Evolutionary conservation across 1,140 invertebrate species (phyloP).

Genomic region (Zophobas atratus): DNA sequence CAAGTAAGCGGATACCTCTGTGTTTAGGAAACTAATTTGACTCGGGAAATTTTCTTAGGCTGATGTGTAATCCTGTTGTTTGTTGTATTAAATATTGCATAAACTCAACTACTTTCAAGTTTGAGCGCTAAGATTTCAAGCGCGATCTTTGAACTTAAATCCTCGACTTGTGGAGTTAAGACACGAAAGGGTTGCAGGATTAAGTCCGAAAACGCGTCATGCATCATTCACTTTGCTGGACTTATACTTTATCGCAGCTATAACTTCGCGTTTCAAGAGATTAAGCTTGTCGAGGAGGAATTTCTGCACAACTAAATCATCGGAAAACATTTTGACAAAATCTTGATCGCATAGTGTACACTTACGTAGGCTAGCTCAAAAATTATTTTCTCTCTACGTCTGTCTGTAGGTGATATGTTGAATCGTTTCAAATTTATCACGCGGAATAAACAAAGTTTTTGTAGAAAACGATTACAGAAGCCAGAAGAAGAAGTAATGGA

Average conservation of each 20-base stretch:
- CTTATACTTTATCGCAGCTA: slow-evolving; percentile 40
- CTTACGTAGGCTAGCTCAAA: too few relatives aligned
- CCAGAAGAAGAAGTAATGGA: too few relatives aligned
- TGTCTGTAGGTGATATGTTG: too few relatives aligned
- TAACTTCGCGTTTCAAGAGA: slow-evolving; percentile 12
- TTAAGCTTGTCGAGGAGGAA: slow-evolving; percentile 23
- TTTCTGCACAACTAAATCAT: slow-evolving; percentile 14
- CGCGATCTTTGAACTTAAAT: slow-evolving; percentile 53
- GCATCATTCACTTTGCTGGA: slow-evolving; percentile 45
- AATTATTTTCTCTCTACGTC: too few relatives aligned
- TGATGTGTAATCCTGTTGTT: slow-evolving; percentile 45
- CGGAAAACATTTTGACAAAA: background rate
- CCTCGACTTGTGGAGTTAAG: slow-evolving; percentile 44
- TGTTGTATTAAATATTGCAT: slow-evolving; percentile 52
- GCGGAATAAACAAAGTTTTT: too few relatives aligned
- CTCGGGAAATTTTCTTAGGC: slow-evolving; percentile 36
- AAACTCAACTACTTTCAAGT: slow-evolving; percentile 49
- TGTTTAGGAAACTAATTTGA: slow-evolving; percentile 42
- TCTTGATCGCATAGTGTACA: background rate
- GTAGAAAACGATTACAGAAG: too few relatives aligned
- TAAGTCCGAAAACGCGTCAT: slow-evolving; percentile 41
- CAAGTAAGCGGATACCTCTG: slow-evolving; percentile 26
- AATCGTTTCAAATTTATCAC: too few relatives aligned
- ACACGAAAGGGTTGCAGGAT: slow-evolving; percentile 51
- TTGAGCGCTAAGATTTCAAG: slow-evolving; percentile 41